Evolutionary conservation across 2,797 vertebrate species (phyloP), one percentile per base, ranked within the genome.

Genomic region (Acipenser ruthenus): DNA sequence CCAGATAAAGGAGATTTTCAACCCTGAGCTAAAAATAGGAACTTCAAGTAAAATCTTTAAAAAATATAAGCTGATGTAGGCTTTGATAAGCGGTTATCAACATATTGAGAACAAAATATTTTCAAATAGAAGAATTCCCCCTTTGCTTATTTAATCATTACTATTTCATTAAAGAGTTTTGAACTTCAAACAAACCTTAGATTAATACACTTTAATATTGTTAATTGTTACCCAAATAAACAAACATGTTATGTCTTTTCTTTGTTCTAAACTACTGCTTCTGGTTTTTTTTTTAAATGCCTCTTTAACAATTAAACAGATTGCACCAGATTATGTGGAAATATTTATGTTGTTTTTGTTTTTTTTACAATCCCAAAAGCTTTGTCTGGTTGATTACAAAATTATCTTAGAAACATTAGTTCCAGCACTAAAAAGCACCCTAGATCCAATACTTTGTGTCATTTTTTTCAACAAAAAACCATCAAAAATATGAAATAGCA

Each of bases 1-100:
- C 84, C 85, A 87, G 85, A 87, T 86, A 77, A 84, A 85, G 84
- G 86, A 80, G 86, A 86, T 85, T 88, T 88, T 85, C 80, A 86
- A 62, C 80, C 80, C 58, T 10, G 71, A 68, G 15, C 88, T 88
- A 88, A 84, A 89, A 89, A 89, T 89, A 90, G 84, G 81, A 74
- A 79, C 84, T 83, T 66, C 77, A 74, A 69, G 80, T 62, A 80
- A 86, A 87, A 88, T 87, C 84, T 85, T 88, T 79, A 66, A 70
- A 67, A 67, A 60, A 74, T 79, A 77, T 80, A 80, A 85, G 52
- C 51, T 9, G 9, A 6, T 50, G 77, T 82, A 77, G 49, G 62
- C 82, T 75, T 80, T 84, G 80, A 84, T 87, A 88, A 90, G 82
- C 87, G 78, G 83, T 81, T 87, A 87, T 85, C 84, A 88, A 86